A percentile compares a stretch with the other conserved stretches of the same genome.
Evolutionary conservation across 2,888 invertebrate genomes (phyloP).

Genomic region (Buathra laborator): DNA sequence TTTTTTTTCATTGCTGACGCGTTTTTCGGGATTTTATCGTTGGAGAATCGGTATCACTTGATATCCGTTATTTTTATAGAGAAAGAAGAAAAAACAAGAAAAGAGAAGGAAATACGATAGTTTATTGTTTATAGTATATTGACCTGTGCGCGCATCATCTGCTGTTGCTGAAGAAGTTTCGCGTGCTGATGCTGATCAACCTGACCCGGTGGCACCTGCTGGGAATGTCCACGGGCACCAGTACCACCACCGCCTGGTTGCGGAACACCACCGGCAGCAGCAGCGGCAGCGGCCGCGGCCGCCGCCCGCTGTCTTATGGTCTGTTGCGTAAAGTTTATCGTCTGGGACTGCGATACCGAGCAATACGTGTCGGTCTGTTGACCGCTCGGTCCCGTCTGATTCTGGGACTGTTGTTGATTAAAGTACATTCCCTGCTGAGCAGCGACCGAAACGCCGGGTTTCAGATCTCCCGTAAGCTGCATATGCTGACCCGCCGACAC

Average conservation of each 20-base stretch:
- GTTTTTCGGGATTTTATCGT: neutral
- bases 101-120: neutral
- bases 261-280: conserved; percentile 82
- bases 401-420: conserved; percentile 83
- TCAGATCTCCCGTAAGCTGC: conserved; percentile 91
- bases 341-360: conserved; percentile 93
- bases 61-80: no score
- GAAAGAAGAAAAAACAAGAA: no score
- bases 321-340: conserved; percentile 94
- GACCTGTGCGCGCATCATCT: conserved; percentile 83
- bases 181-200: conserved; percentile 88
- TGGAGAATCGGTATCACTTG: no score
- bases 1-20: neutral
- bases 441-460: conserved; percentile 92
- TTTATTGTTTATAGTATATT: neutral
- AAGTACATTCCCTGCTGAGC: conserved; percentile 94
- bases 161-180: conserved; percentile 89
- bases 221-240: conserved; percentile 79
- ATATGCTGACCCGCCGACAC: conserved; percentile 95
- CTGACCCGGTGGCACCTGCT: conserved; percentile 81
- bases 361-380: conserved; percentile 88
- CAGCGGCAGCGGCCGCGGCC: conserved; percentile 84
- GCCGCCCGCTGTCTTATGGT: conserved; percentile 87
- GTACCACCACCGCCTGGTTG: conserved; percentile 77
- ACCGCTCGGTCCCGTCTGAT: conserved; percentile 77